Base-by-base conservation (phyloP, 2,888 invertebrate genomes). In the Rapana venosa region DNA sequence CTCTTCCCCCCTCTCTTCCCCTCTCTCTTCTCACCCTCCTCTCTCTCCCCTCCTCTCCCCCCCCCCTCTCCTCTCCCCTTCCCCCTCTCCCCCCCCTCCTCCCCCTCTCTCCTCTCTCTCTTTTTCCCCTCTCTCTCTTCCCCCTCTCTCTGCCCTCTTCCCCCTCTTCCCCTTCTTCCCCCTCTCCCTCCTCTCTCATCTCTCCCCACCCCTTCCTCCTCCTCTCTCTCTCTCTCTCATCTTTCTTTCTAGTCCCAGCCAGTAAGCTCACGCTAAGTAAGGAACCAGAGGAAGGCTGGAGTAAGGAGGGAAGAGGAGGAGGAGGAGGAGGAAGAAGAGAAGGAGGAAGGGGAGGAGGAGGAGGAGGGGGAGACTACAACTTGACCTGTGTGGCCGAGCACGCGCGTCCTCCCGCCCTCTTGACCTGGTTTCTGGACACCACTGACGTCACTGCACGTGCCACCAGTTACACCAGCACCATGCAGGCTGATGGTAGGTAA, bases 391-490 rank as follows among this genome's bases (percentile, higher is more conserved):
- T 74, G 22, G 87, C 87, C 1, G 13, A 35, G 30, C 87, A 47
- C 74, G 87, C 87, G 47, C 87, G 87, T 0, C 87, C 87, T 30
- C 87, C 87, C 11, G 87, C 87, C 74, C 32, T 74, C 32, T 36
- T 87, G n/a, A 30, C 47, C 22, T 87, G 87, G 87, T 87, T 47
- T 32, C n/a, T 70, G 36, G 87, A 74, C 36, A 87, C 74, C 70
- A 15, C 13, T 74, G 87, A 87, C 74, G 74, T 87, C 87, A 87
- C 87, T 5, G 74, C 74, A 17, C 26, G n/a, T 26, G 74, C 87
- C 35, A 35, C 36, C n/a, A 87, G 36, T n/a, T 87, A 87, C 74
- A 36, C 70, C 74, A 35, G 74, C 47, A 35, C 35, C 47, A 17
- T 22, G 35, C 11, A 87, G 0, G 87, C 74, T 0, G 87, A 87